Conservation (phyloP, 2,797 vertebrate species). For the Urocyon cinereoargenteus region DNA sequence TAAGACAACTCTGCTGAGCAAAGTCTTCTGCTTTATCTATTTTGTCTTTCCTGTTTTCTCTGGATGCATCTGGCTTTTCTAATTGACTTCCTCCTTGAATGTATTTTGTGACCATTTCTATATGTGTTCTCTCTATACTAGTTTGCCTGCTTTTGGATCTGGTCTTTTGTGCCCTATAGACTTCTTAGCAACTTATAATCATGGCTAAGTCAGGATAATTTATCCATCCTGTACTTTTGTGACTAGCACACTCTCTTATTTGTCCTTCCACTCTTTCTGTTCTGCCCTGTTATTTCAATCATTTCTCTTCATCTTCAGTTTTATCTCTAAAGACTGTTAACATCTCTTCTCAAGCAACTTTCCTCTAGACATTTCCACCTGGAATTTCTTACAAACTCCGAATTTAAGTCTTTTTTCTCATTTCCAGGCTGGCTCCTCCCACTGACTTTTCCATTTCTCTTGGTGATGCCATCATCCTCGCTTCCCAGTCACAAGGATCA, state of each 20-base stretch:
- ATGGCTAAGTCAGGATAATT: background rate
- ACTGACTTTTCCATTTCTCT: background rate
- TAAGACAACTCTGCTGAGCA: fast-evolving
- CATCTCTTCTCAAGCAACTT: background rate
- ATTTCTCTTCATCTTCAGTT: background rate
- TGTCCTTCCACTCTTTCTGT: background rate
- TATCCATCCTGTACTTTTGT: background rate
- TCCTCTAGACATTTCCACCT: background rate
- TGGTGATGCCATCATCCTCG: background rate
- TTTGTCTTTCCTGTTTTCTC: background rate
- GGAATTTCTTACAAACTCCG: background rate
- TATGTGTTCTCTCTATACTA: background rate
- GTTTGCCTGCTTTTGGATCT: background rate
- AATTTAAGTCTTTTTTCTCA: background rate
- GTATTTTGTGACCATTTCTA: background rate
- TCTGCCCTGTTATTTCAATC: background rate
- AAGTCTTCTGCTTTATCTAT: background rate
- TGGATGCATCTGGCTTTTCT: background rate
- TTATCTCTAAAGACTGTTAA: background rate
- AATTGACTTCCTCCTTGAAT: background rate
- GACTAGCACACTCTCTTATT: background rate
- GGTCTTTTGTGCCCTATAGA: background rate
- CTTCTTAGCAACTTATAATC: background rate
- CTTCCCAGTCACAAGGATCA: background rate
- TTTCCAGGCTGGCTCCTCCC: background rate